A percentile compares a stretch with the other conserved stretches of the same genome.
Evolutionary conservation across 2,113 vertebrate genomes (phyloP).

Genomic region (Triplophysa dalaica): DNA sequence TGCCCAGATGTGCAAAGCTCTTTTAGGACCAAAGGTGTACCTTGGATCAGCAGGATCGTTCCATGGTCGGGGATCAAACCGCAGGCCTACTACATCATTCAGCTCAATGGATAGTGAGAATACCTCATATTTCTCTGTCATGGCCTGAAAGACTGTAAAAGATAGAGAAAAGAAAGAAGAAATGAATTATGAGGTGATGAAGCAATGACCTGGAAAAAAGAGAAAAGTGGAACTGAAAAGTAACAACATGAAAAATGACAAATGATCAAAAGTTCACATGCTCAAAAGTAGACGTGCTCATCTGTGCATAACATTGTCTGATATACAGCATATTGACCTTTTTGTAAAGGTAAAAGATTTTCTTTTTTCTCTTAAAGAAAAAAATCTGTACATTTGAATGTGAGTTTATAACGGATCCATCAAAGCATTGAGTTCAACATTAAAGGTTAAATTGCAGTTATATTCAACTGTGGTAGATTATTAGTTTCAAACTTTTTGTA

Average conservation of each 20-base stretch:
- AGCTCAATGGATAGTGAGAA: conserved; percentile 74
- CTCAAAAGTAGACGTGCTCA: no score
- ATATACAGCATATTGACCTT: no score
- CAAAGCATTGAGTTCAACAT: no score
- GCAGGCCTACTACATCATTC: conserved; percentile 57
- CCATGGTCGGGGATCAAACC: conserved; percentile 44
- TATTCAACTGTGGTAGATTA: no score
- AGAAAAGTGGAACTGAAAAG: neutral
- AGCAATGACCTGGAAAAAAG: neutral
- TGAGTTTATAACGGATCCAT: no score
- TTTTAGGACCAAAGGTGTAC: conserved; percentile 57
- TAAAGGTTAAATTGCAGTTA: no score
- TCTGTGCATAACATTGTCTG: no score
- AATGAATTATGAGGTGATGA: neutral
- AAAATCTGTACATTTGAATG: no score
- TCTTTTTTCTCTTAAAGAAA: no score
- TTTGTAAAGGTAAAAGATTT: neutral
- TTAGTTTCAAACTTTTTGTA: neutral
- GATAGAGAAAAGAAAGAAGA: neutral
- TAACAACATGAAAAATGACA: neutral
- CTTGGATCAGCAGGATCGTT: conserved; percentile 54
- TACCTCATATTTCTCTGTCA: conserved; percentile 71
- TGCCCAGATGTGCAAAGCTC: conserved; percentile 64
- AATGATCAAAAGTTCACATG: neutral
- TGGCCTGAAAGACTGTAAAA: conserved; percentile 52